Evolutionary conservation across 1,140 invertebrate species (phyloP).

Genomic region (Cotesia vestalis): DNA sequence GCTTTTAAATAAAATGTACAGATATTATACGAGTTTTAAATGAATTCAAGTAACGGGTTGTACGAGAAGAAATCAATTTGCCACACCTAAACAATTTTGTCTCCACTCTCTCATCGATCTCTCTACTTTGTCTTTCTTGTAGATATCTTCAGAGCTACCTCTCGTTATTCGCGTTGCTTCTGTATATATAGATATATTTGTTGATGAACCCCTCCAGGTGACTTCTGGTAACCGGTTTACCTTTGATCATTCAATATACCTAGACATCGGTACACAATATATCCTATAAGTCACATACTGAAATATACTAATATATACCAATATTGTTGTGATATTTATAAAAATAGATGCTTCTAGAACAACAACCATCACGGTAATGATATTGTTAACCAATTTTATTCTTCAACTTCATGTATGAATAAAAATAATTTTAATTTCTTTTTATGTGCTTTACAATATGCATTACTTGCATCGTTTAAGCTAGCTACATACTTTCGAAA

Average conservation of each 20-base stretch:
- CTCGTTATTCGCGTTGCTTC: conserved; percentile 6
- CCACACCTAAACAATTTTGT: conserved; percentile 54
- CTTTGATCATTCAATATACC: conserved; percentile 59
- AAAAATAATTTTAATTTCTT: too few relatives aligned
- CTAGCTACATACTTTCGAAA: too few relatives aligned
- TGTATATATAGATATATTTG: background rate
- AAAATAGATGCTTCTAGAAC: too few relatives aligned
- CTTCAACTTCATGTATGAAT: too few relatives aligned
- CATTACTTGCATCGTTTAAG: too few relatives aligned
- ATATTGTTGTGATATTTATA: background rate
- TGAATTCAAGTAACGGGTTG: background rate
- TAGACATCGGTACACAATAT: conserved; percentile 26
- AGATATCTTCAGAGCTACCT: background rate
- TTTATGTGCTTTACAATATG: too few relatives aligned
- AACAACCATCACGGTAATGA: too few relatives aligned
- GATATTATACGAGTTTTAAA: background rate
- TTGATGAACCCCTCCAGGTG: conserved; percentile 35
- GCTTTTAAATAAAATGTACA: background rate
- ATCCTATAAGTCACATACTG: background rate
- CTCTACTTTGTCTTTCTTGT: conserved; percentile 27
- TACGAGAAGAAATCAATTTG: conserved; percentile 36
- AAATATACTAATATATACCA: background rate
- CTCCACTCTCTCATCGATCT: conserved; percentile 33
- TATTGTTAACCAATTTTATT: too few relatives aligned
- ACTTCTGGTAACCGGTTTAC: conserved; percentile 55